Conservation (phyloP, 2,113 vertebrate genomes). For the Parus major region DNA sequence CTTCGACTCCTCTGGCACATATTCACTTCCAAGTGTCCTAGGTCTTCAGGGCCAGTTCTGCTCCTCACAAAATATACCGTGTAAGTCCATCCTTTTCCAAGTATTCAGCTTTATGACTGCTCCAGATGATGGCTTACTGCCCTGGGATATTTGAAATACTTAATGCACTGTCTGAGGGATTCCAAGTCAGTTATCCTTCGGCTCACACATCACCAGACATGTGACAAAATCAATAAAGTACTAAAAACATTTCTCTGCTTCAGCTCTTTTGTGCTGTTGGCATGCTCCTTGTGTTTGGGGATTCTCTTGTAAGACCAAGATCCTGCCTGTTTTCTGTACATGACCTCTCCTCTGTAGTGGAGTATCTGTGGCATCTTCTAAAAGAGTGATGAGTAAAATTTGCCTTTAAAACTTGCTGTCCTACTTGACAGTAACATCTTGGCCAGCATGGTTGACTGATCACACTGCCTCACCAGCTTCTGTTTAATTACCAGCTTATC, state of each 20-base stretch:
- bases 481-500: constrained; percentile 58
- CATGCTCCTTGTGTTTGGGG: neutral
- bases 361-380: neutral
- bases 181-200: neutral
- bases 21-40: neutral
- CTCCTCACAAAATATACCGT: neutral
- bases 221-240: neutral
- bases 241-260: neutral
- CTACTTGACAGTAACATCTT: constrained; percentile 30
- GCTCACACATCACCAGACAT: neutral
- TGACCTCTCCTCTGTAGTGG: neutral
- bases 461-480: neutral
- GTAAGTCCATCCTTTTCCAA: neutral
- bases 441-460: constrained; percentile 22
- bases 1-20: neutral
- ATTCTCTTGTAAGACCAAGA: neutral
- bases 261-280: neutral
- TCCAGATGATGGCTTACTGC: neutral
- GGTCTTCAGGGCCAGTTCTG: neutral
- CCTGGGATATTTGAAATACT: neutral
- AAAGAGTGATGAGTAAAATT: neutral
- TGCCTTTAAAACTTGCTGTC: constrained; percentile 19
- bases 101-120: neutral
- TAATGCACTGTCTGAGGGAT: neutral
- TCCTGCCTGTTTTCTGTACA: neutral